Percentiles rank a stretch among this genome's conserved stretches.
These are phyloP conservation scores for Protobothrops flavoviridis DNA, from an alignment of 2,113 vertebrate genomes.

Conservation along the genomic window DNA sequence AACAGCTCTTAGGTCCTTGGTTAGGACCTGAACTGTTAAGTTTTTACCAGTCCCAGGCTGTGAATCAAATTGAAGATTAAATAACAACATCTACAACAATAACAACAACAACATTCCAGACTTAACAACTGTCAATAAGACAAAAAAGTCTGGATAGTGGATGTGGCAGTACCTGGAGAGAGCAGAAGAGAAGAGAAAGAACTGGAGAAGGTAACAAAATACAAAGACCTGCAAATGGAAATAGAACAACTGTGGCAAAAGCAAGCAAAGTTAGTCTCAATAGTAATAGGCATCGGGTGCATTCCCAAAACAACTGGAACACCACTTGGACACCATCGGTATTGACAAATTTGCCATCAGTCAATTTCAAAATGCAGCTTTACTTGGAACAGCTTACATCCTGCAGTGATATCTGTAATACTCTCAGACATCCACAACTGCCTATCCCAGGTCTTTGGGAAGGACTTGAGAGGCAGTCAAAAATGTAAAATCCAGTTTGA, in stretches of 20 bases:
- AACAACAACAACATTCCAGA: not conserved
- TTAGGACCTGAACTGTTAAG: not conserved
- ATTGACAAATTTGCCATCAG: not conserved
- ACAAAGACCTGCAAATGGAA: not conserved
- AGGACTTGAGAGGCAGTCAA: not conserved
- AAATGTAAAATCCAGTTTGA: not conserved
- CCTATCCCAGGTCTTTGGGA: not conserved
- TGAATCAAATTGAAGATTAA: not conserved
- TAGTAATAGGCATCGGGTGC: not conserved
- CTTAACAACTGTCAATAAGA: not conserved
- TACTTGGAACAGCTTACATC: not conserved
- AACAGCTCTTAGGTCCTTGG: no score
- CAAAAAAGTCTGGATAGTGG: not conserved
- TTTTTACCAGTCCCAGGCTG: not conserved
- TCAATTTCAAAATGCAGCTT: not conserved
- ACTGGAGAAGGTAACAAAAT: not conserved
- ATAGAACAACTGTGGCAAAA: not conserved
- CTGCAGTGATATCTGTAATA: not conserved
- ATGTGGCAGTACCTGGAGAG: not conserved
- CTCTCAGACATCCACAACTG: not conserved
- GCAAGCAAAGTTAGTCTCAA: not conserved
- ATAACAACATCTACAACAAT: not conserved
- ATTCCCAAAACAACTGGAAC: not conserved
- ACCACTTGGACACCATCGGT: not conserved
- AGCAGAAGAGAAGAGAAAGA: not conserved